Evolutionary conservation across 1,140 invertebrate genomes (phyloP), one percentile per base, ranked within the genome.

Genomic region (Panagrolaimus sp.): DNA sequence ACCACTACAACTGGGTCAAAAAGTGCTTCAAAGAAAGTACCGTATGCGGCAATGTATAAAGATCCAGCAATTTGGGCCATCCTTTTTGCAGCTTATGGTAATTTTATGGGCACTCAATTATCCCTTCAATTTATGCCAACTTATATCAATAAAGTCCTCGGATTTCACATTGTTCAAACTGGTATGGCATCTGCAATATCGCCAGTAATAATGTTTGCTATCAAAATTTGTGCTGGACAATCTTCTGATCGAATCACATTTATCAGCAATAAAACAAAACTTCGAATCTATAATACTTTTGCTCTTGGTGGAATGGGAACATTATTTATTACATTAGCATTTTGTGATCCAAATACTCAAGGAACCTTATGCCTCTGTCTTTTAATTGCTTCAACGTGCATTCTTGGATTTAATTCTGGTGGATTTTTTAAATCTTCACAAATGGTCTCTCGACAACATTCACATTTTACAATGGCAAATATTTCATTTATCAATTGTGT

Each of bases 401-500:
- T 76, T 63, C 69, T 76, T 42, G 74, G 74, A 25, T 76, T 76
- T 65, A 76, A 76, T 47, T 78, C 75, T 8, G 74, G 76, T 13
- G 74, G 74, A 38, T 76, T 76, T 57, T 76, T 78, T 73, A 76
- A 76, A 66, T 69, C 64, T 38, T 75, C 76, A 13, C 74, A 76
- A 31, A 67, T 73, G 72, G 76, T 81, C 42, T 81, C 81, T 16
- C 73, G 81, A n/a, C 79, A 81, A 47, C 77, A 82, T 63, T 70
- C 48, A 27, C 79, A 81, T 63, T 81, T 81, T 46, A 83, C 80
- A 2, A 63, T 81, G 66, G 79, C 80, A 45, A 81, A 76, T 57
- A 80, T 83, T 25, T 76, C 79, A 44, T 75, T 81, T 63, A 48
- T 81, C n/a, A 73, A 82, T 38, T 81, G 79, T 48, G 74, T 81